Evolutionary conservation across 1,140 invertebrate species (phyloP).

Genomic region (Limonius californicus): DNA sequence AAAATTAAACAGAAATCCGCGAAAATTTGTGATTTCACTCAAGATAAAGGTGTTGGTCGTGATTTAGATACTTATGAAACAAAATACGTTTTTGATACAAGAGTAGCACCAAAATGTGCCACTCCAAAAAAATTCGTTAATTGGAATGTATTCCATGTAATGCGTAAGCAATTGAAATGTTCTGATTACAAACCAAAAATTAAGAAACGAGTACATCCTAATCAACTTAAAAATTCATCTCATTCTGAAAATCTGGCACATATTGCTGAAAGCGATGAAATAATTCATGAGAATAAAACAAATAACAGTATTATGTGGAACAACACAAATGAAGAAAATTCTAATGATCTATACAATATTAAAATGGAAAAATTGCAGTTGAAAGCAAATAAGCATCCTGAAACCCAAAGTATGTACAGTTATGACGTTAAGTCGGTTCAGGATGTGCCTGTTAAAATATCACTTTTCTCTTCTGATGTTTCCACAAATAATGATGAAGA

Average conservation of each 20-base stretch:
- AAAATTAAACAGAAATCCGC: conserved; percentile 48
- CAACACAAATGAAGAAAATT: neutral
- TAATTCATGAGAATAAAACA: neutral
- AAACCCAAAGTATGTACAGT: neutral
- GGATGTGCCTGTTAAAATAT: conserved; percentile 2
- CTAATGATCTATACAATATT: neutral
- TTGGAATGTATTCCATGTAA: conserved; percentile 59
- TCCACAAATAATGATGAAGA: neutral
- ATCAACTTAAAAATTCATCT: neutral
- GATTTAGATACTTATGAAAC: conserved; percentile 37
- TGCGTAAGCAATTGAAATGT: conserved; percentile 46
- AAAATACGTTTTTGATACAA: conserved; percentile 54
- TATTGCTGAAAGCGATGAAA: neutral
- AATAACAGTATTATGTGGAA: neutral
- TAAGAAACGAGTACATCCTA: conserved; percentile 27
- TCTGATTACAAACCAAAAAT: conserved; percentile 43
- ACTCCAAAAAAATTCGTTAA: conserved; percentile 56
- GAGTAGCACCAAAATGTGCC: conserved; percentile 58
- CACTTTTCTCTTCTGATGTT: neutral
- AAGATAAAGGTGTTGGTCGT: conserved; percentile 48
- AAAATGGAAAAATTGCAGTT: neutral
- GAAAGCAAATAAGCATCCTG: neutral
- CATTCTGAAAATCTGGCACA: neutral
- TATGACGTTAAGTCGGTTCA: neutral
- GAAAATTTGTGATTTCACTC: conserved; percentile 43